Percentiles rank a stretch among this genome's conserved stretches.
Evolutionary conservation across 2,113 vertebrate species (phyloP).

Genomic region (Amphiprion ocellaris): DNA sequence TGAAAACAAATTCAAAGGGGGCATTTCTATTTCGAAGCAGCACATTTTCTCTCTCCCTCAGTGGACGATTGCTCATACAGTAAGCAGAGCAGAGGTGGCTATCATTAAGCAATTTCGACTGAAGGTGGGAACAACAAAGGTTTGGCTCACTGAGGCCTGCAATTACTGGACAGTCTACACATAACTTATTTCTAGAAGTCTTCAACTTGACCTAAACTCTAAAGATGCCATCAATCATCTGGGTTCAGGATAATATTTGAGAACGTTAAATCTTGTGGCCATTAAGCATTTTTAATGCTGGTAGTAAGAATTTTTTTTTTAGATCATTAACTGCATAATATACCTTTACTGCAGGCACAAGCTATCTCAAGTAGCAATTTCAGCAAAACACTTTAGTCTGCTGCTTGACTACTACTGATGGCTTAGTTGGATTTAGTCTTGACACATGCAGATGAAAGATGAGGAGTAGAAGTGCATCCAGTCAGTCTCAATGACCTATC

Average conservation of each 20-base stretch:
- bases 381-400: too few species aligned
- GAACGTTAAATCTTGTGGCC: not conserved
- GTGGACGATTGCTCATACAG: not conserved
- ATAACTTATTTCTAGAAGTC: constrained; percentile 2
- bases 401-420: too few species aligned
- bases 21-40: constrained; percentile 9
- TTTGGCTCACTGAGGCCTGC: not conserved
- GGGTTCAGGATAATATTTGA: too few species aligned
- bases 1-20: constrained; percentile 4
- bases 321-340: too few species aligned
- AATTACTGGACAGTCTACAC: not conserved
- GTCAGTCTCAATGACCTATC: too few species aligned
- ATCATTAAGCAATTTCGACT: not conserved
- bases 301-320: too few species aligned
- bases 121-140: not conserved
- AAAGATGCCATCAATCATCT: not conserved
- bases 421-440: too few species aligned
- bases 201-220: not conserved
- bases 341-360: too few species aligned
- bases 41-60: constrained; percentile 1
- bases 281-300: not conserved
- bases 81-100: not conserved
- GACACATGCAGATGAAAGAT: too few species aligned
- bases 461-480: too few species aligned
- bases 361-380: too few species aligned